Evolutionary conservation across 2,113 vertebrate genomes (phyloP).

Genomic region (Siniperca chuatsi): DNA sequence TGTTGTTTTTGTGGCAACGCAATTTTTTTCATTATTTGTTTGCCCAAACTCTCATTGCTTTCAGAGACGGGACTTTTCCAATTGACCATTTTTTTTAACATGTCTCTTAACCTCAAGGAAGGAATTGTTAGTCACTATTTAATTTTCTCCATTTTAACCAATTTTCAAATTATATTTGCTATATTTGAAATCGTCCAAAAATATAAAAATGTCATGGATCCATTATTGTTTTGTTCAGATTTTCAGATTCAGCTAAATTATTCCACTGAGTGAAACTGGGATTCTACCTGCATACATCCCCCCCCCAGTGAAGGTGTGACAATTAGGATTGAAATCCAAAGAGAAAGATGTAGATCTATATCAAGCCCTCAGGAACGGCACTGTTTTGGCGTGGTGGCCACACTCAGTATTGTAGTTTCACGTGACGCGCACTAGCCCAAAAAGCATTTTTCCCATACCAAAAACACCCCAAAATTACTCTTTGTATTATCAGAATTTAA

Average conservation of each 20-base stretch:
- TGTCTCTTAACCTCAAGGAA: conserved; percentile 8
- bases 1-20: conserved; percentile 48
- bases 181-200: not conserved
- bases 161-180: not conserved
- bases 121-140: not conserved
- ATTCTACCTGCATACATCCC: not conserved
- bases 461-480: not conserved
- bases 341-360: not conserved
- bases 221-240: not conserved
- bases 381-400: too few relatives aligned
- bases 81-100: conserved; percentile 7
- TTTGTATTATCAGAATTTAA: not conserved
- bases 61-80: conserved; percentile 41
- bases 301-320: not conserved
- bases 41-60: conserved; percentile 27
- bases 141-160: not conserved
- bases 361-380: not conserved
- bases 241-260: not conserved
- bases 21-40: conserved; percentile 39
- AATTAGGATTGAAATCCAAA: not conserved
- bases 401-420: not conserved
- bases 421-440: not conserved
- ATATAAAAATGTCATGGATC: conserved; percentile 1
- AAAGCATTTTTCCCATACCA: not conserved
- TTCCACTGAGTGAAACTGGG: not conserved